phyloP scores from a whole-genome alignment of 1,140 invertebrate species.

The Aphis gossypii region DNA sequence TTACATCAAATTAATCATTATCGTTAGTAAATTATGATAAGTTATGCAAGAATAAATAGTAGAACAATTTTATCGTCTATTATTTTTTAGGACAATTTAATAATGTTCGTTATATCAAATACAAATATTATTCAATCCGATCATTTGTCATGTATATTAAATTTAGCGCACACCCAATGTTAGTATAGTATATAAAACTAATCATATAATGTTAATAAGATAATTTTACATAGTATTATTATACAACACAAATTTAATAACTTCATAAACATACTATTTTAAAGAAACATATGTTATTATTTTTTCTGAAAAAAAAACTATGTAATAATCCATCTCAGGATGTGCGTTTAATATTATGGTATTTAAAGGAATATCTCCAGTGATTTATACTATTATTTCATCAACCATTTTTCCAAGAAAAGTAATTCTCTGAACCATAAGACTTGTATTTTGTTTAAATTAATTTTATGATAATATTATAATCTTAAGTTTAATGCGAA shows the following conservation, averaged over 20 bases:
- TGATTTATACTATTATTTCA: not conserved
- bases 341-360: not conserved
- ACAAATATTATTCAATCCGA: not conserved
- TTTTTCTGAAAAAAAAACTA: not conserved
- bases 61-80: no score
- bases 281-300: not conserved
- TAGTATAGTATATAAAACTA: not conserved
- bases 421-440: not conserved
- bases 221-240: not conserved
- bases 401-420: not conserved
- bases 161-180: not conserved
- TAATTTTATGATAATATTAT: not conserved
- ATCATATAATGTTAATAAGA: not conserved
- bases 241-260: not conserved
- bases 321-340: not conserved
- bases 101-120: no score
- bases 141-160: not conserved
- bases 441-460: not conserved
- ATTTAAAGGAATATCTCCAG: not conserved
- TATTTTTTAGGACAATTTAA: not conserved
- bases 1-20: not conserved
- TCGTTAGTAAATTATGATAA: not conserved
- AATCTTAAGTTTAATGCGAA: not conserved
- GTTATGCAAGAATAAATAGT: not conserved
- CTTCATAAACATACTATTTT: not conserved